phyloP scores from a whole-genome alignment of 2,113 vertebrate species.

The Carlito syrichta region DNA sequence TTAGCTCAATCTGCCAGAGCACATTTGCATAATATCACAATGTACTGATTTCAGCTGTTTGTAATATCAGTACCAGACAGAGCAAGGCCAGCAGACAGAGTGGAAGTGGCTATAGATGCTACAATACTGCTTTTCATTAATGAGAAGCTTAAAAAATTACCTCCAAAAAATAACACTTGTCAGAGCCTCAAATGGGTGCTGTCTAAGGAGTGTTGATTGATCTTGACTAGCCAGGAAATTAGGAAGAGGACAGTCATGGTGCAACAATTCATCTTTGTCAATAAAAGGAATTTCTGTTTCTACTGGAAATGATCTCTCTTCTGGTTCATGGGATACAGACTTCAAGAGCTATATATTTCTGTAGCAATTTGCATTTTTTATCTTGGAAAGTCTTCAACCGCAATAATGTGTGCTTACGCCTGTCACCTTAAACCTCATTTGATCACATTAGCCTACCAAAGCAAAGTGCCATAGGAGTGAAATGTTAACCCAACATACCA shows the following conservation, averaged over 20 bases:
- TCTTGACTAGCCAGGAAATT: constrained; percentile 76
- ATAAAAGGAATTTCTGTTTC: constrained; percentile 57
- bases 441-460: constrained; percentile 18
- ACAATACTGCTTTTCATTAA: constrained; percentile 60
- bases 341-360: constrained; percentile 15
- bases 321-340: not conserved
- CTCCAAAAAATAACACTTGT: constrained; percentile 56
- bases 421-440: constrained; percentile 10
- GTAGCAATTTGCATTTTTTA: not conserved
- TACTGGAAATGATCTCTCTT: constrained; percentile 39
- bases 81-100: constrained; percentile 62
- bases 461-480: not conserved
- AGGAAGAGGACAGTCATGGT: constrained; percentile 62
- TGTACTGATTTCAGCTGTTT: constrained; percentile 73
- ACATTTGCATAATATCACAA: constrained; percentile 67
- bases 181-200: constrained; percentile 55
- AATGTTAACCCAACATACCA: not conserved
- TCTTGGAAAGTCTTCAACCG: constrained; percentile 19
- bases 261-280: constrained; percentile 75
- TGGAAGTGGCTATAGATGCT: not conserved
- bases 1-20: constrained; percentile 66
- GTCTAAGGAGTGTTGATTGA: constrained; percentile 72
- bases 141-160: constrained; percentile 49
- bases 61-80: constrained; percentile 48
- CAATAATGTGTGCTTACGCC: not conserved